Base-by-base conservation (phyloP, 2,113 vertebrate genomes). In the Alethe castanea region DNA sequence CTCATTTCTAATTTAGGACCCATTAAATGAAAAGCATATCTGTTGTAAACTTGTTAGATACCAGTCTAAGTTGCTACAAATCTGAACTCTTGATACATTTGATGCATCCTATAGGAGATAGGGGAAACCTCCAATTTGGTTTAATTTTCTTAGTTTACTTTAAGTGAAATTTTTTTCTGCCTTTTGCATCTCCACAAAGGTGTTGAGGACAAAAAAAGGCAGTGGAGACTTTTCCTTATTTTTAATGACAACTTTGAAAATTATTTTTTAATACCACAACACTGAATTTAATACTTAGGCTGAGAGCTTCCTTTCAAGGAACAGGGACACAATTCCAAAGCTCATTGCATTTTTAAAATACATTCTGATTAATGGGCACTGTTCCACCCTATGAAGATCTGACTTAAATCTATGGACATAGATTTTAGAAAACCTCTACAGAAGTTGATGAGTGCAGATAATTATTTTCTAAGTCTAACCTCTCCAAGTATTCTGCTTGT, bases 91-190 rank as follows among this genome's bases (percentile, higher is more conserved):
- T 85, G 19, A 23, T n/a, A 12, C 5, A 4, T 86, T 40, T 8
- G 35, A 35, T 35, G 35, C 35, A 35, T 12, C 47, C 47, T 24
- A 24, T 24, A 48, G 47, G 22, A 70, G 54, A 48, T 14, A 18
- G 22, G 20, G 9, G 5, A 54, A 38, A 25, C 1, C 3, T 4
- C 4, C 2, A 6, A 10, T 38, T 59, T 42, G 5, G 2, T 69
- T 78, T 92, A 44, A 48, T 59, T 65, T 6, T 62, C 22, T 66
- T 47, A 5, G 9, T 88, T 88, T 25, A 71, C 24, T 42, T 42
- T 22, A 10, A 24, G 14, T 29, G 52, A 91, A 64, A 60, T 60
- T 60, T 89, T 35, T 56, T 17, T 81, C 28, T 2, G 5, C 20
- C 19, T 74, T 65, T 38, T 38, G 45, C 40, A 54, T 38, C 17